Base-by-base conservation (phyloP, 2,113 vertebrate genomes). In the Micronisus gabar region DNA sequence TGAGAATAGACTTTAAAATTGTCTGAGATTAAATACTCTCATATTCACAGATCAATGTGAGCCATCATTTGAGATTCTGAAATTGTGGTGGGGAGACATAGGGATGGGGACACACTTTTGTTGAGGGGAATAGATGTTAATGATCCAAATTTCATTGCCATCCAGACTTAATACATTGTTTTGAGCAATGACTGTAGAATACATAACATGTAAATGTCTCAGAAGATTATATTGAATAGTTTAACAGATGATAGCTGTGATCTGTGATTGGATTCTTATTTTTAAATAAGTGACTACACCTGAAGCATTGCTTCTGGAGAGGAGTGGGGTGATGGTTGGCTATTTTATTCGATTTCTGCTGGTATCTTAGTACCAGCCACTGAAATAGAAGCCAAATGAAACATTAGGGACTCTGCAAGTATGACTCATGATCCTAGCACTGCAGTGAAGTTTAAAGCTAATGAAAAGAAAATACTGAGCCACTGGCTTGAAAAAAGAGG, bases 401-500 rank as follows among this genome's bases (percentile, higher is more conserved):
- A 68, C 52, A 45, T 56, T 4, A 63, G 63, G 67, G 65, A 47
- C 53, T 41, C n/a, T 53, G 43, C 62, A 82, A 25, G n/a, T 86
- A 2, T 59, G 48, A 72, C 66, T 82, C 62, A 32, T 0, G 1
- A 23, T 84, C 53, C 41, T 45, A 55, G 34, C 13, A 23, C 21
- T 78, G 90, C 80, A 88, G 62, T 55, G 53, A 74, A 78, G 43
- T 88, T 86, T 59, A 84, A 82, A 92, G 63, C 58, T 92, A 87
- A 95, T 80, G 86, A 88, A 91, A 95, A 74, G 41, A 65, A 96
- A 91, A 71, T 73, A 88, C 36, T 11, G 65, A 93, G 40, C 53
- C 50, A 48, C 47, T 56, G 50, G 29, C 26, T 93, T 93, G 15
- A 67, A 76, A 74, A 55, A 45, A 70, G 38, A 52, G 26, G 10